Percentiles rank a stretch among this genome's conserved stretches.
These are phyloP conservation scores for Whitmania pigra DNA, from an alignment of 1,140 invertebrate genomes.

Conservation along the genomic window DNA sequence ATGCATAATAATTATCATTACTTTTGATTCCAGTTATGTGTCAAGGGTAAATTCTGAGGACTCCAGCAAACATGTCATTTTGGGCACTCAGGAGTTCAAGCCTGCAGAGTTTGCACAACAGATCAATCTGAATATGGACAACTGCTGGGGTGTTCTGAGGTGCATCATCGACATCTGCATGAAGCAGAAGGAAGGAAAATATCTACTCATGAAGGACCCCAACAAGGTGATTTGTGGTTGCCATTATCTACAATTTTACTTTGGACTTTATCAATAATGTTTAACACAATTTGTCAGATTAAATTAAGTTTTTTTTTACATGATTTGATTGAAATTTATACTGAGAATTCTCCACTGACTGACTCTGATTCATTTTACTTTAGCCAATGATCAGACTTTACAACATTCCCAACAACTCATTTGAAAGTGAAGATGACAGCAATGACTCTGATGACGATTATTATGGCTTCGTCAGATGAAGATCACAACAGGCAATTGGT, in stretches of 20 bases:
- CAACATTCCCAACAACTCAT: constrained; percentile 93
- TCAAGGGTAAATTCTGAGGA: constrained; percentile 82
- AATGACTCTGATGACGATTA: constrained; percentile 28
- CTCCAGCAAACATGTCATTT: constrained; percentile 87
- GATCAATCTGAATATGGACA: constrained; percentile 98
- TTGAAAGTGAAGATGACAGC: constrained; percentile 86
- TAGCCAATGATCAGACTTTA: constrained; percentile 82
- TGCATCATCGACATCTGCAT: constrained; percentile 96
- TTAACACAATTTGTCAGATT: too few relatives aligned
- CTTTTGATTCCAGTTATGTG: constrained; percentile 59
- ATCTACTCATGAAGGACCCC: constrained; percentile 97
- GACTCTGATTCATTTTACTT: background rate
- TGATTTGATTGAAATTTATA: too few relatives aligned
- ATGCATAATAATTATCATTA: too few relatives aligned
- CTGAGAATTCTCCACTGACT: too few relatives aligned
- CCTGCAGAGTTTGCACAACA: constrained; percentile 95
- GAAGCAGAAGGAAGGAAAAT: constrained; percentile 91
- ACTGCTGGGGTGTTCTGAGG: constrained; percentile 95
- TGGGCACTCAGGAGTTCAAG: constrained; percentile 96
- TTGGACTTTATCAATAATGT: too few relatives aligned
- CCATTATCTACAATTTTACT: too few relatives aligned
- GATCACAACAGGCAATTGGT: too few relatives aligned
- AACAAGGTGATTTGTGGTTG: constrained; percentile 61
- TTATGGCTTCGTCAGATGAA: too few relatives aligned
- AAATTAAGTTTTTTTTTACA: too few relatives aligned